Percentiles rank a stretch among this genome's conserved stretches.
phyloP scores from a whole-genome alignment of 2,797 vertebrate species.

The Orientallactaga sibirica region DNA sequence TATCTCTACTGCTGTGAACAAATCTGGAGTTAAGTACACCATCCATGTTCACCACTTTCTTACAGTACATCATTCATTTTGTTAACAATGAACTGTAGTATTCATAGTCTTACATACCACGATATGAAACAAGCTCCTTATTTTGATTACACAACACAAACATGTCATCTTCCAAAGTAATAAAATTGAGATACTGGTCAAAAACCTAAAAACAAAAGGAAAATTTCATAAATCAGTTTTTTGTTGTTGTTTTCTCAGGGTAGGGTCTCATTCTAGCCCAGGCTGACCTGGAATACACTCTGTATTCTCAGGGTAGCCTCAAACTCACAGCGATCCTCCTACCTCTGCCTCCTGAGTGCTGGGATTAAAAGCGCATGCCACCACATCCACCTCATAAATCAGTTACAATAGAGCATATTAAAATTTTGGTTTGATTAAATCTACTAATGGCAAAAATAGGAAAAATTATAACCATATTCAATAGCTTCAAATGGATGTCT shows the following conservation, averaged over 20 bases:
- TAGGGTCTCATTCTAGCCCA: too few species aligned
- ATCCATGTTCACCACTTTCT: not conserved
- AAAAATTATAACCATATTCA: conserved; percentile 33
- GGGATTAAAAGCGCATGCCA: too few species aligned
- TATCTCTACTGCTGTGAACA: not conserved
- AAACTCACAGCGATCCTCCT: too few species aligned
- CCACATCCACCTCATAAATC: conserved; percentile 4
- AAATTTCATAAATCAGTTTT: conserved; percentile 56
- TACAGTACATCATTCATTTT: not conserved
- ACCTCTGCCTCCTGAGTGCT: too few species aligned
- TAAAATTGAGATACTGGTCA: conserved; percentile 99
- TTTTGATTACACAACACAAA: conserved; percentile 98
- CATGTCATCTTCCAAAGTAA: conserved; percentile 99
- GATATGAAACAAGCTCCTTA: conserved; percentile 97
- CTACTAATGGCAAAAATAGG: not conserved
- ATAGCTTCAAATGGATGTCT: conserved; percentile 45
- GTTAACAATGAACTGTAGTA: conserved; percentile 30
- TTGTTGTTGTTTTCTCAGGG: too few species aligned
- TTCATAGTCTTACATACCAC: conserved; percentile 90
- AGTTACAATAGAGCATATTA: conserved; percentile 20
- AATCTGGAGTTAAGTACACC: not conserved
- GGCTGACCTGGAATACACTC: too few species aligned
- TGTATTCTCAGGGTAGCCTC: too few species aligned
- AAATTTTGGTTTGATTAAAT: conserved; percentile 57
- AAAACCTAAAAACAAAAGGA: conserved; percentile 92